Evolutionary conservation across 1,140 invertebrate genomes (phyloP).

Genomic region (Megalonaias nervosa): DNA sequence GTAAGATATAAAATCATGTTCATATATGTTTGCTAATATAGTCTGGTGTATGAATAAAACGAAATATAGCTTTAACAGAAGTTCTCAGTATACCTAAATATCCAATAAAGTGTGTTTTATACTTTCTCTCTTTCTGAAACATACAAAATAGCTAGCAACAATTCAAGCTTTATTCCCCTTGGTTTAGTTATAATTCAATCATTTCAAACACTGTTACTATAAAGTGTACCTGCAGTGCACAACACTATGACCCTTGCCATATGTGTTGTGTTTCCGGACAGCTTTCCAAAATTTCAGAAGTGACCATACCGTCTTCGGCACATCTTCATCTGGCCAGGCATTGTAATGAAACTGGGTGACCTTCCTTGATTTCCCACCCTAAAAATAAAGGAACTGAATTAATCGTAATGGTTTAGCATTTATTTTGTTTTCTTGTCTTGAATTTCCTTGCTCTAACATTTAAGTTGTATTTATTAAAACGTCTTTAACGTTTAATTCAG

Average conservation of each 20-base stretch:
- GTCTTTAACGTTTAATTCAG: too few relatives aligned
- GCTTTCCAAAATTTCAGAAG: slow-evolving; percentile 76
- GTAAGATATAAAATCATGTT: too few relatives aligned
- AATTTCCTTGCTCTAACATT: too few relatives aligned
- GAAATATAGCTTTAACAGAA: background rate
- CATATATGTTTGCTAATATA: too few relatives aligned
- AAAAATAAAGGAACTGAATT: slow-evolving; percentile 40
- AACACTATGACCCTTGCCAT: slow-evolving; percentile 36
- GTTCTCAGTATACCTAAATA: background rate
- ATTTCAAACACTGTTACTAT: background rate
- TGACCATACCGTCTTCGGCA: slow-evolving; percentile 76
- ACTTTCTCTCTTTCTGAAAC: background rate
- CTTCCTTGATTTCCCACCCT: slow-evolving; percentile 71
- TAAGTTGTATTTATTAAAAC: too few relatives aligned
- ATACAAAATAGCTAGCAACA: background rate
- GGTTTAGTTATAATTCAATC: background rate
- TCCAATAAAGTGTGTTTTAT: background rate
- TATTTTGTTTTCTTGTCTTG: too few relatives aligned
- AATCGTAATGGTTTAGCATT: too few relatives aligned
- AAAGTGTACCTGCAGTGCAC: slow-evolving; percentile 53
- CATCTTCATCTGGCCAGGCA: slow-evolving; percentile 79
- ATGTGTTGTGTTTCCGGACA: slow-evolving; percentile 54
- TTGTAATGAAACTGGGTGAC: slow-evolving; percentile 77
- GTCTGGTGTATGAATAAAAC: background rate
- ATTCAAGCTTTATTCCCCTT: too few relatives aligned